These are phyloP conservation scores for Xiphophorus hellerii DNA, from an alignment of 2,113 vertebrate species.

Conservation along the genomic window DNA sequence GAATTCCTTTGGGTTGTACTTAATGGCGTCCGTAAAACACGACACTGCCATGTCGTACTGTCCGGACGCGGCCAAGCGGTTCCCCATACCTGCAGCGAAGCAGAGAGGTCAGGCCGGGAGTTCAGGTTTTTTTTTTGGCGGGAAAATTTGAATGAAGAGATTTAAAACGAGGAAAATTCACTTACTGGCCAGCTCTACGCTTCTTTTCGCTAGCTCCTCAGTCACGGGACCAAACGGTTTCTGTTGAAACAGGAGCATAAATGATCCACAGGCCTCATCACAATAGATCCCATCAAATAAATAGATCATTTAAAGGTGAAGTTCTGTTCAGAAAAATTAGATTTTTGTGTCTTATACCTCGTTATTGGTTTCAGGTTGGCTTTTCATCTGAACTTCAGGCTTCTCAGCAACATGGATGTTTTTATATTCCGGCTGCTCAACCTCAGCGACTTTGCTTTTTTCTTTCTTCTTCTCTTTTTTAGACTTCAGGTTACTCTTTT, in stretches of 20 bases:
- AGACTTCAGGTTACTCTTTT: conserved; percentile 44
- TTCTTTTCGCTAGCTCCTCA: conserved; percentile 63
- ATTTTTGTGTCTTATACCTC: conserved; percentile 31
- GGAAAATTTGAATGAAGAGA: neutral
- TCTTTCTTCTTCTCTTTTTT: conserved; percentile 44
- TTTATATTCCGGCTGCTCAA: conserved; percentile 9
- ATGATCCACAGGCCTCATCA: neutral
- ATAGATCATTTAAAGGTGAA: neutral
- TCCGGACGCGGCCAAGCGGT: conserved; percentile 74
- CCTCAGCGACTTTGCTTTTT: conserved; percentile 16
- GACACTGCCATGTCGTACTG: conserved; percentile 73
- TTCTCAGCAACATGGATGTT: neutral
- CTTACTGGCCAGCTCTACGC: conserved; percentile 75
- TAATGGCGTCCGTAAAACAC: conserved; percentile 84
- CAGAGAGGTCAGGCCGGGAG: too few relatives aligned
- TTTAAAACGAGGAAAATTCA: neutral
- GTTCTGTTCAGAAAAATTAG: neutral
- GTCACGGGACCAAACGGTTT: conserved; percentile 3
- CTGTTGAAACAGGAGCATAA: conserved; percentile 24
- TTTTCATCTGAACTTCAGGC: conserved; percentile 29
- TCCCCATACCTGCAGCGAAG: conserved; percentile 75
- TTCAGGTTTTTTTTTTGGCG: neutral
- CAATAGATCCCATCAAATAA: neutral
- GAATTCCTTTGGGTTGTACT: conserved; percentile 84
- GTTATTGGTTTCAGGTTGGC: conserved; percentile 7